Evolutionary conservation across 2,113 vertebrate species (phyloP).

Genomic region (Xiphophorus maculatus): DNA sequence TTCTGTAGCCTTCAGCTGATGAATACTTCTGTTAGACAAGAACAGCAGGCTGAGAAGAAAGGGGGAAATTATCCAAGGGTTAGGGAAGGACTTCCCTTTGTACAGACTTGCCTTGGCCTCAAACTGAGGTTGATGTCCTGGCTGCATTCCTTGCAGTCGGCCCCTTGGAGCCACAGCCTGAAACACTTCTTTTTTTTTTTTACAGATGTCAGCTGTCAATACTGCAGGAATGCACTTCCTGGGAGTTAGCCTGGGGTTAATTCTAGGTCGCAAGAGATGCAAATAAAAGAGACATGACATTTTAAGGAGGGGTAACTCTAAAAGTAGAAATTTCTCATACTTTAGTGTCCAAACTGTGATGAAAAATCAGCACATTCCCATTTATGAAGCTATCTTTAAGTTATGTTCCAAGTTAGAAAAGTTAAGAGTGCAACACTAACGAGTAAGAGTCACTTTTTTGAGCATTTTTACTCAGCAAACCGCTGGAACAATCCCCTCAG

Average conservation of each 20-base stretch:
- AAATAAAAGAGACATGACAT: background rate
- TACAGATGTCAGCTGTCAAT: constrained; percentile 9
- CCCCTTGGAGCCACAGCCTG: background rate
- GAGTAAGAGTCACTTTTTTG: background rate
- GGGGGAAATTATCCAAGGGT: background rate
- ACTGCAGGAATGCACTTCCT: background rate
- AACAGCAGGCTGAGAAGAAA: constrained; percentile 28
- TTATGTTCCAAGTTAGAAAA: no score
- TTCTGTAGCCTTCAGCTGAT: background rate
- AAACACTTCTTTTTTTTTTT: background rate
- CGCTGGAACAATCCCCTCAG: constrained; percentile 47
- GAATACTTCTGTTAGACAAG: constrained; percentile 5
- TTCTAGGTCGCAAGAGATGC: constrained; percentile 1
- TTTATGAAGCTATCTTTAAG: no score
- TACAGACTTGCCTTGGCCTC: constrained; percentile 51
- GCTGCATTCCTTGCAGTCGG: constrained; percentile 20
- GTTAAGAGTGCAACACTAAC: background rate
- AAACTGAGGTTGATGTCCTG: constrained; percentile 46
- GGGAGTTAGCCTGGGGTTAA: background rate
- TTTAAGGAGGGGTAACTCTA: background rate
- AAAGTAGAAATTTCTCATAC: background rate
- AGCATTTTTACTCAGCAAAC: constrained; percentile 44
- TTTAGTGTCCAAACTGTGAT: no score
- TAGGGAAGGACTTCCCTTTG: constrained; percentile 61
- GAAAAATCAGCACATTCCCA: no score